phyloP scores from a whole-genome alignment of 1,140 invertebrate species.

The Microplitis mediator region DNA sequence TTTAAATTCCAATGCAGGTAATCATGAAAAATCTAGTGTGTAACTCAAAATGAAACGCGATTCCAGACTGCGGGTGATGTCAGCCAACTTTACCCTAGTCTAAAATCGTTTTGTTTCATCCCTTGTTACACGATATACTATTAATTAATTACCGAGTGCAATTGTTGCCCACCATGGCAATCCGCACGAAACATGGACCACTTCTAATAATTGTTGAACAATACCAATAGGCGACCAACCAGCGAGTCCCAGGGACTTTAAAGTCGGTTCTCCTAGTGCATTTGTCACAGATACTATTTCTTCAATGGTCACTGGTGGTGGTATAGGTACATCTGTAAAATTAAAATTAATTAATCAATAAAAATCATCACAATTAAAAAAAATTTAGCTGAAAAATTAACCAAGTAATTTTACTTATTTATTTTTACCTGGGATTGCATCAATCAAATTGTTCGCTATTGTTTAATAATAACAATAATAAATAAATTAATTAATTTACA shows the following conservation, averaged over 20 bases:
- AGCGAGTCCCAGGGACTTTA: conserved; percentile 81
- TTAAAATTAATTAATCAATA: not conserved
- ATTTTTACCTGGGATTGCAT: conserved; percentile 3
- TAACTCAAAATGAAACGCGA: too few relatives aligned
- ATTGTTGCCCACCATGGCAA: conserved; percentile 93
- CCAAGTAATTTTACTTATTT: not conserved
- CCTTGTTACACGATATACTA: too few relatives aligned
- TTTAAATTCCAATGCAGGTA: too few relatives aligned
- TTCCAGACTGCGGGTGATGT: too few relatives aligned
- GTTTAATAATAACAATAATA: not conserved
- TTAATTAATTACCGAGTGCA: conserved; percentile 66
- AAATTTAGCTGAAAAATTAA: not conserved
- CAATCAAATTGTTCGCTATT: not conserved
- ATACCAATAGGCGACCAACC: conserved; percentile 79
- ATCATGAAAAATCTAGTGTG: too few relatives aligned
- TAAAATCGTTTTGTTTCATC: too few relatives aligned
- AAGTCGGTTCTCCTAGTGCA: conserved; percentile 72
- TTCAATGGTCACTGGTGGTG: conserved; percentile 41
- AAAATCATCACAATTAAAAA: not conserved
- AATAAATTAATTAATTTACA: too few relatives aligned
- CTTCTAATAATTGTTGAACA: conserved; percentile 81
- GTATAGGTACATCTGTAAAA: conserved; percentile 34
- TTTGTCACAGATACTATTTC: conserved; percentile 45
- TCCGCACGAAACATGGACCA: conserved; percentile 74
- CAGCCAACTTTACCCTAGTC: too few relatives aligned